phyloP scores from a whole-genome alignment of 2,113 vertebrate genomes.

The Eonycteris spelaea region DNA sequence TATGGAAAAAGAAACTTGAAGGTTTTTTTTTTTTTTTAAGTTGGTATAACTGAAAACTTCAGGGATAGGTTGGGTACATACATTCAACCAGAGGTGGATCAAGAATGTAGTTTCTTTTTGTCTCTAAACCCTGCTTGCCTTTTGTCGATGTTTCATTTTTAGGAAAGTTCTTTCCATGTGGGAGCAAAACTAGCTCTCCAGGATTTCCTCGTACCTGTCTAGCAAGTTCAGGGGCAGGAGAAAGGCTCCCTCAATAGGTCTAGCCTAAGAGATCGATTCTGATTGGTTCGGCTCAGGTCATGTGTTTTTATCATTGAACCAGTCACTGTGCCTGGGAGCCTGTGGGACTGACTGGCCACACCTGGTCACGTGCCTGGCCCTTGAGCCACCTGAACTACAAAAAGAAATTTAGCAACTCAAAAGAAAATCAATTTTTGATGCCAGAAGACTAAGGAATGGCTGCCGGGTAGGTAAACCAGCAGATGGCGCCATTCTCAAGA shows the following conservation, averaged over 20 bases:
- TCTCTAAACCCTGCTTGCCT: not conserved
- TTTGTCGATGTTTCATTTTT: not conserved
- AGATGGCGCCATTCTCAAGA: not conserved
- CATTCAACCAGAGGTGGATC: not conserved
- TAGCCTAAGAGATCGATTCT: not conserved
- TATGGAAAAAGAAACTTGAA: not conserved
- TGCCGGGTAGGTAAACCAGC: not conserved
- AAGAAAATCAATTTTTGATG: not conserved
- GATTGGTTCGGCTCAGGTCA: not conserved
- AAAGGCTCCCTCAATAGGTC: not conserved
- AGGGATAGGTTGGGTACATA: not conserved
- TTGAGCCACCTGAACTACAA: not conserved
- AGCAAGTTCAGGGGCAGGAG: not conserved
- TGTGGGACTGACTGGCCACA: not conserved
- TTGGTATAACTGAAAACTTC: not conserved
- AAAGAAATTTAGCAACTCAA: no score
- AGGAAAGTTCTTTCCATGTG: not conserved
- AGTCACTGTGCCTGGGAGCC: not conserved
- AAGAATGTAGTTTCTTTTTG: rapidly evolving
- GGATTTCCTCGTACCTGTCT: not conserved
- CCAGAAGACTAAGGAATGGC: not conserved
- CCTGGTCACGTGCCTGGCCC: not conserved
- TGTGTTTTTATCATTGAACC: not conserved
- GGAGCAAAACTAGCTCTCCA: not conserved
- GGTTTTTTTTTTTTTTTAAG: not conserved